phyloP scores from a whole-genome alignment of 1,140 invertebrate species.

The Drepana arcuata region DNA sequence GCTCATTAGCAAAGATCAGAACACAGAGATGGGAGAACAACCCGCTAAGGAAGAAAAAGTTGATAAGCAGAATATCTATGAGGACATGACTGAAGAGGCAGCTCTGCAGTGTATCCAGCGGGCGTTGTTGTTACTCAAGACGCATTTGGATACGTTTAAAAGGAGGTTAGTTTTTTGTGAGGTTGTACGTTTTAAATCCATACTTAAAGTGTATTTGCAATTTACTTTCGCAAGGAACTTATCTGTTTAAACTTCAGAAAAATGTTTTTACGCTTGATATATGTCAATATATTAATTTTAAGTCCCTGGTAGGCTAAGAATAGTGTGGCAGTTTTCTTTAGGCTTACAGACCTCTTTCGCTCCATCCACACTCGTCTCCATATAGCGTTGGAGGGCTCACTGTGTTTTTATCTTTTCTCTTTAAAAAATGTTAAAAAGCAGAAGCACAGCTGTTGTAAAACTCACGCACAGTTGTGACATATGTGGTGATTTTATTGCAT shows the following conservation, averaged over 20 bases:
- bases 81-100: slow-evolving; percentile 78
- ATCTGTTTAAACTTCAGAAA: slow-evolving; percentile 5
- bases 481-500: no score
- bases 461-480: no score
- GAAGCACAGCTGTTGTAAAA: no score
- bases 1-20: slow-evolving; percentile 70
- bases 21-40: slow-evolving; percentile 27
- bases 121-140: slow-evolving; percentile 88
- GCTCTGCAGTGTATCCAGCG: slow-evolving; percentile 91
- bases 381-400: no score
- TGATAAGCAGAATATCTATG: slow-evolving; percentile 54
- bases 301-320: no score
- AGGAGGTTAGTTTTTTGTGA: slow-evolving; percentile 73
- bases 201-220: neutral
- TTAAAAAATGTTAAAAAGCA: no score
- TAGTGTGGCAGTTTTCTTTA: no score
- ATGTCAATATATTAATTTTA: no score
- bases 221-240: neutral
- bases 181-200: neutral
- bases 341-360: no score
- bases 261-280: no score
- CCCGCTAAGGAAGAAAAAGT: slow-evolving; percentile 27
- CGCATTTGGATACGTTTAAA: slow-evolving; percentile 93
- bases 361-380: no score
- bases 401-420: no score